Evolutionary conservation across 2,888 invertebrate genomes (phyloP).

Genomic region (Panzeria rudis): DNA sequence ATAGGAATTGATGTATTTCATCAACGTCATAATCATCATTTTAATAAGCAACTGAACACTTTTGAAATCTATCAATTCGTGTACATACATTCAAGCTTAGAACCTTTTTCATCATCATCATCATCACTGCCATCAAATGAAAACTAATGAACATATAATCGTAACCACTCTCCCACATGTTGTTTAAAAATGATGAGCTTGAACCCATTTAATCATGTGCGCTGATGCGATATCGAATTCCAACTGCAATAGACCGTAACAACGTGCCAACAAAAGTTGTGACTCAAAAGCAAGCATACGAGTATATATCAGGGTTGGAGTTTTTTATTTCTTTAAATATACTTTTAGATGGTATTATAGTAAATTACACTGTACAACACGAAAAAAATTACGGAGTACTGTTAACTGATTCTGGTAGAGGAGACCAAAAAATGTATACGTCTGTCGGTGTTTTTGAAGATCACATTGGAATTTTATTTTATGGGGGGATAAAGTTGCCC

Average conservation of each 20-base stretch:
- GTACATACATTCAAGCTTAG: not conserved
- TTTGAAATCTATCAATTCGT: not conserved
- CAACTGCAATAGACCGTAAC: slow-evolving; percentile 74
- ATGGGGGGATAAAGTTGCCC: too few relatives aligned
- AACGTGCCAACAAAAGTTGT: slow-evolving; percentile 52
- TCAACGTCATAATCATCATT: slow-evolving; percentile 9
- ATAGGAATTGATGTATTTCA: not conserved
- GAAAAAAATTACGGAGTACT: too few relatives aligned
- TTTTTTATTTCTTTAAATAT: too few relatives aligned
- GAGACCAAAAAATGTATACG: too few relatives aligned
- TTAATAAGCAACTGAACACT: slow-evolving; percentile 60
- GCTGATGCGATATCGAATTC: slow-evolving; percentile 73
- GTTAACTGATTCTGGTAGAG: too few relatives aligned
- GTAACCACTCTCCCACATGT: slow-evolving; percentile 28
- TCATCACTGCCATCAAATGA: not conserved
- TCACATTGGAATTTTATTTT: too few relatives aligned
- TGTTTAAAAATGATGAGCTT: slow-evolving; percentile 52
- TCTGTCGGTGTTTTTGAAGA: too few relatives aligned
- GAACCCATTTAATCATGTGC: slow-evolving; percentile 72
- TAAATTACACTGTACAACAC: too few relatives aligned
- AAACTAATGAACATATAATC: slow-evolving; percentile 32
- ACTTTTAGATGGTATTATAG: too few relatives aligned
- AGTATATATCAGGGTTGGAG: slow-evolving; percentile 17
- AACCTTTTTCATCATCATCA: slow-evolving; percentile 16
- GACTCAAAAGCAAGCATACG: not conserved